Evolutionary conservation across 2,888 invertebrate species (phyloP), one percentile per base, ranked within the genome.

Genomic region (Metallyticus violacea): DNA sequence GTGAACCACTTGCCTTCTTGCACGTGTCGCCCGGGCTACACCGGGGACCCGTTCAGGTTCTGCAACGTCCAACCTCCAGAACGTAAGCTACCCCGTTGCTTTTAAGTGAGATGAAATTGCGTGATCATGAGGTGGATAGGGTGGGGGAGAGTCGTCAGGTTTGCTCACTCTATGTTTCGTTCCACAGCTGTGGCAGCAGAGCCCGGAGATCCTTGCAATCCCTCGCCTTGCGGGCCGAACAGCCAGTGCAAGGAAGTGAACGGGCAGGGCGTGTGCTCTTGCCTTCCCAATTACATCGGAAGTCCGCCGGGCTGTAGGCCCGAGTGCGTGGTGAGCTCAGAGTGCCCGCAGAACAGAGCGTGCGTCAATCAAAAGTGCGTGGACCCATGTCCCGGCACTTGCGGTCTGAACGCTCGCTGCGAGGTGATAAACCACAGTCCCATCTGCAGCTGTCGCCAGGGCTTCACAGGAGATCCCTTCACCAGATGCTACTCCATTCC

Each of bases 271-370:
- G 95, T 96, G n/a, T 97, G 97, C 90, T 95, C 96, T 27, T 97
- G 97, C 90, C 92, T 96, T 87, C 93, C 94, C 87, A 94, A 94
- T 80, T 97, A 94, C 91, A 93, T 94, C 85, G 97, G 97, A 86
- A 95, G 94, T 96, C 93, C 97, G 85, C 96, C 96, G 28, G 94
- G 94, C 84, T 97, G 96, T 89, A 93, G 96, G 89, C 96, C 96
- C 6, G 97, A 97, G 91, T 97, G 97, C 91, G 94, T 94, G 7
- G 94, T 94, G 28, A 93, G 93, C 89, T 91, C 93, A 1, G 93
- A 94, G 87, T 94, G 94, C 90, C 90, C 92, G 5, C 90, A 91
- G 80, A 92, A 93, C 79, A 90, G 91, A 88, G 93, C 94, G 27
- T 94, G 94, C 89, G 91, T 93, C 76, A 92, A 96, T 91, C 96